Evolutionary conservation across 2,888 invertebrate species (phyloP), one percentile per base, ranked within the genome.

Genomic region (Hypselothyrea guttata): DNA sequence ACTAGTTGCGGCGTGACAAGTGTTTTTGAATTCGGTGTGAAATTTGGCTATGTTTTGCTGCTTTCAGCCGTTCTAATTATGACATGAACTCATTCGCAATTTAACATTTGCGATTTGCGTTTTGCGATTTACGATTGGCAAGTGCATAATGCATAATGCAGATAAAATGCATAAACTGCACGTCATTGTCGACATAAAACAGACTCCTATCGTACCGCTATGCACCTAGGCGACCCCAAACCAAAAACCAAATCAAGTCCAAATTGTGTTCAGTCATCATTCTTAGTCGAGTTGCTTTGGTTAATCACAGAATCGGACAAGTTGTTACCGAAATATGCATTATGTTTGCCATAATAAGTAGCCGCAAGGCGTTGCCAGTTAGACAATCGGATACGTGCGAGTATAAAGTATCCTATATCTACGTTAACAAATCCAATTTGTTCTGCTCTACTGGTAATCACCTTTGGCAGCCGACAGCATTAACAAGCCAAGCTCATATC

Each of bases 241-340:
- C 8, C 27, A 1, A 28, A 13, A 8, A 1, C 8, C 12, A 12
- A 16, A 1, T 9, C 28, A 3, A 38, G 34, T 40, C 65, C 65
- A 45, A 41, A 57, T 75, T 56, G 28, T 72, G 84, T 47, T 16
- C 65, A 58, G 84, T 83, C 84, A 76, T 78, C 68, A 45, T 75
- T 78, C 60, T 71, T 42, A 22, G 52, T 57, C 57, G 52, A 68
- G 35, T 48, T 35, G 5, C 22, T 4, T 22, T 22, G 22, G 22
- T 22, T 22, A 22, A 5, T 22, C 5, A 2, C 22, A 22, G 22
- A 22, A 22, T 22, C 22, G 22, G 5, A 22, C 16, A 38, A 16
- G 38, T n/a, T 9, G 35, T 52, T 27, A 11, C 33, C 38, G 12
- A 13, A 40, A 55, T 34, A 31, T 48, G 55, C 22, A 44, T 12